These are phyloP conservation scores for Xiphophorus birchmanni DNA, from an alignment of 2,797 vertebrate species.

Conservation along the genomic window DNA sequence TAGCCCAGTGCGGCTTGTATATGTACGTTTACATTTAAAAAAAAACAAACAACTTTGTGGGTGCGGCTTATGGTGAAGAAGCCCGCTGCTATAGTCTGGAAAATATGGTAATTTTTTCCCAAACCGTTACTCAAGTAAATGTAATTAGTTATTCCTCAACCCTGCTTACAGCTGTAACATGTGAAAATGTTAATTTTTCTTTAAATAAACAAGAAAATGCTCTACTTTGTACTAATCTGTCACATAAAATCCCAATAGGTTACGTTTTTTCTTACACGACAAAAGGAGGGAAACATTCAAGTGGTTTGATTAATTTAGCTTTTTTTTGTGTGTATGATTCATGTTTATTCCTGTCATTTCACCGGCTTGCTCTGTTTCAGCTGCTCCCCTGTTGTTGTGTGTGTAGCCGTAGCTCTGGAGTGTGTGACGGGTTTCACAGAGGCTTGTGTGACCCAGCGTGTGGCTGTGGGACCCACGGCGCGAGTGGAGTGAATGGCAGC, in stretches of 20 bases:
- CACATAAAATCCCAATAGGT: not conserved
- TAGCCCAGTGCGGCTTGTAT: too few relatives aligned
- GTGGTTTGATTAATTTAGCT: not conserved
- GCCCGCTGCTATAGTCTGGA: too few relatives aligned
- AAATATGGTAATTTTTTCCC: too few relatives aligned
- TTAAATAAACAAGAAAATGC: not conserved
- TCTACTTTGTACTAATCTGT: not conserved
- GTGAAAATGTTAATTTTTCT: not conserved
- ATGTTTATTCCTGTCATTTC: slow-evolving; percentile 59
- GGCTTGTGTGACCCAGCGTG: slow-evolving; percentile 53
- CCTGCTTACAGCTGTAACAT: not conserved
- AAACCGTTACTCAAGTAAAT: too few relatives aligned
- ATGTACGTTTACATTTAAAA: too few relatives aligned
- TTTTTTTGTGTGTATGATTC: not conserved
- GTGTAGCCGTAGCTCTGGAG: slow-evolving; percentile 69
- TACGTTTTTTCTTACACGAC: not conserved
- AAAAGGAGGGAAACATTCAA: not conserved
- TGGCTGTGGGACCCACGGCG: slow-evolving; percentile 40
- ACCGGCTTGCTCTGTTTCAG: slow-evolving; percentile 79
- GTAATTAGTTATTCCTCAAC: too few relatives aligned
- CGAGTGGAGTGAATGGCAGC: slow-evolving; percentile 48
- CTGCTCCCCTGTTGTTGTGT: slow-evolving; percentile 71
- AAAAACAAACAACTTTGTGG: too few relatives aligned
- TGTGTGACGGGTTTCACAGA: slow-evolving; percentile 55
- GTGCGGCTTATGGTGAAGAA: too few relatives aligned